These are phyloP conservation scores for Leptobrachium leishanense DNA, from an alignment of 2,113 vertebrate species.

Conservation along the genomic window DNA sequence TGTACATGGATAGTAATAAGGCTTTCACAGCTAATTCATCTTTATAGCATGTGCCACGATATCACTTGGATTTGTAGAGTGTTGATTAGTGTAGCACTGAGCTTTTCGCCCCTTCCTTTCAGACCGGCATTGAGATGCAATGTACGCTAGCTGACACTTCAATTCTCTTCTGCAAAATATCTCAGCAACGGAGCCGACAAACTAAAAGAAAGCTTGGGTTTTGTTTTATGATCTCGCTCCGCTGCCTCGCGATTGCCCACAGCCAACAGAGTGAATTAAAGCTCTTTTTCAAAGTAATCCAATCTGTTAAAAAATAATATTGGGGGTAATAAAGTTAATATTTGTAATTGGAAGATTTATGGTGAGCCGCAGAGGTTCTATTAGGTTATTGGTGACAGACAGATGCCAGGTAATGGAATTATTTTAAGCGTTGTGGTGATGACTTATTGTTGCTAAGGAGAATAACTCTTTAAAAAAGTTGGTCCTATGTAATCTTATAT, in stretches of 20 bases:
- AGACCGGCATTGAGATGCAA: neutral
- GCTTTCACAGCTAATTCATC: neutral
- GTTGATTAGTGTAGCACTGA: neutral
- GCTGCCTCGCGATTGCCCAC: conserved; percentile 71
- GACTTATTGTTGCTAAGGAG: conserved; percentile 70
- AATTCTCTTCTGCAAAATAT: neutral
- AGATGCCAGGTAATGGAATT: conserved; percentile 79
- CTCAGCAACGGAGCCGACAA: neutral
- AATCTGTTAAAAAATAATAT: conserved; percentile 78
- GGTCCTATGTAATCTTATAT: neutral
- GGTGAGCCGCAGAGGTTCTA: conserved; percentile 76
- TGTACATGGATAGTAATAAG: neutral
- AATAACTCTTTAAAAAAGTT: conserved; percentile 64
- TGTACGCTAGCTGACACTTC: neutral
- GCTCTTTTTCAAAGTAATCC: conserved; percentile 79
- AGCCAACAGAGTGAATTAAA: conserved; percentile 79
- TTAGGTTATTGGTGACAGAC: conserved; percentile 84
- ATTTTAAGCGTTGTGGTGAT: conserved; percentile 67
- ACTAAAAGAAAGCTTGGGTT: neutral
- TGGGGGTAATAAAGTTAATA: conserved; percentile 83
- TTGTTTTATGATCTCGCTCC: conserved; percentile 47
- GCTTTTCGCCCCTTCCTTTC: neutral
- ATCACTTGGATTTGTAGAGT: neutral
- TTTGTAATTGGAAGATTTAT: conserved; percentile 88
- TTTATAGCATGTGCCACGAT: neutral